Percentiles rank a stretch among this genome's conserved stretches.
These are phyloP conservation scores for Yponomeuta evonymella DNA, from an alignment of 2,888 invertebrate genomes.

Conservation along the genomic window DNA sequence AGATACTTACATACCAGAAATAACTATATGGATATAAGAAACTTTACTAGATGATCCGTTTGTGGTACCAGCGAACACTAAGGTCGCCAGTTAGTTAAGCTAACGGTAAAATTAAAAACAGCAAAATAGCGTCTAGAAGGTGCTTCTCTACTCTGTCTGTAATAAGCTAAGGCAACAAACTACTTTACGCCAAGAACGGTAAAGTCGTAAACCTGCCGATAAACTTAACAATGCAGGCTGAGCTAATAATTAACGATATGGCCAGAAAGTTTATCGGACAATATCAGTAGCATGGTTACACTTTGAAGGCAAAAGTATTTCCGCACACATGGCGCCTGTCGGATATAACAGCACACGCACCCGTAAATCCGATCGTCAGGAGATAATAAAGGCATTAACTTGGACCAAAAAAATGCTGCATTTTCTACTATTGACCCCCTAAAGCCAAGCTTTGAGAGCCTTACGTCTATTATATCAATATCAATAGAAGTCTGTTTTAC, in stretches of 20 bases:
- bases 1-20: no score
- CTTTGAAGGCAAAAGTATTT: conserved; percentile 16
- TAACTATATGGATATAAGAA: no score
- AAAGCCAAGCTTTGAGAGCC: conserved; percentile 16
- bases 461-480: conserved; percentile 14
- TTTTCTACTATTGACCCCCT: conserved; percentile 13
- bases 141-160: not conserved
- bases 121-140: not conserved
- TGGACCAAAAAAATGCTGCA: conserved; percentile 21
- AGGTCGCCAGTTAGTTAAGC: not conserved
- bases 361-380: conserved; percentile 33
- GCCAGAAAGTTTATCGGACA: conserved; percentile 12
- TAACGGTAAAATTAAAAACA: not conserved
- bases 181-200: not conserved
- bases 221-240: conserved; percentile 13
- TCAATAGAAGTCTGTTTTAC: conserved; percentile 17
- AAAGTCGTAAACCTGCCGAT: conserved; percentile 1
- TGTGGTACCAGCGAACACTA: not conserved
- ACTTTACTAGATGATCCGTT: no score
- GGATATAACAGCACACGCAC: conserved; percentile 26
- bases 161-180: not conserved
- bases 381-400: conserved; percentile 28
- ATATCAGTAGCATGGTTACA: conserved; percentile 14
- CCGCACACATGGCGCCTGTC: conserved; percentile 19
- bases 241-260: conserved; percentile 15